phyloP scores from a whole-genome alignment of 2,888 invertebrate species.

The Caenorhabditis imperialis region DNA sequence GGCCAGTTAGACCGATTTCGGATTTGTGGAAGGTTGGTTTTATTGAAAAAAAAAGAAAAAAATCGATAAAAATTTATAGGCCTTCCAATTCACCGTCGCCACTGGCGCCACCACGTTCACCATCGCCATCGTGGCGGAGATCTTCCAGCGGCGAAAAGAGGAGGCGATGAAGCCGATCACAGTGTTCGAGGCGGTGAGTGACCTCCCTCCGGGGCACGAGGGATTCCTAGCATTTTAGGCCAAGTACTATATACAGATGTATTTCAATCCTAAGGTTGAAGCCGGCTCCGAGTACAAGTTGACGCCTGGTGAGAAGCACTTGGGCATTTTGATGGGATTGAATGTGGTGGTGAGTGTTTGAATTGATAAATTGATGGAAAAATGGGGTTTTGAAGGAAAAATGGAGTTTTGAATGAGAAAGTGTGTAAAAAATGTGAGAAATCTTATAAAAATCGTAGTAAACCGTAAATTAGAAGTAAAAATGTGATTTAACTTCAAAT shows the following conservation, averaged over 20 bases:
- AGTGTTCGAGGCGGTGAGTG: constrained; percentile 41
- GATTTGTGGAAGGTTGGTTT: constrained; percentile 40
- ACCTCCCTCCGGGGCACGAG: constrained; percentile 16
- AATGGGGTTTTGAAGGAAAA: no score
- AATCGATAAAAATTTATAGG: constrained; percentile 26
- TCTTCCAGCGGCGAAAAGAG: constrained; percentile 17
- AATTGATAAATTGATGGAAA: background rate
- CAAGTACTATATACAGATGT: constrained; percentile 12
- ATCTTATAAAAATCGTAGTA: no score
- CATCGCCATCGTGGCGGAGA: constrained; percentile 34
- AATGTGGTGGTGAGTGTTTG: constrained; percentile 44
- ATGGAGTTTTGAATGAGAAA: no score
- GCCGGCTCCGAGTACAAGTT: constrained; percentile 43
- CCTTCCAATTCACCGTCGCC: constrained; percentile 38
- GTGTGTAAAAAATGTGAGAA: no score
- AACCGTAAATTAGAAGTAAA: no score
- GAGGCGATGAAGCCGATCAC: constrained; percentile 10
- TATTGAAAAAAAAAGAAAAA: no score
- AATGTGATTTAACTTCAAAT: no score
- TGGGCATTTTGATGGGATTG: constrained; percentile 45
- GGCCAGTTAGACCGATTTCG: constrained; percentile 30
- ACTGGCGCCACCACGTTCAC: constrained; percentile 38
- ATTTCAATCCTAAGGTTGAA: constrained; percentile 49
- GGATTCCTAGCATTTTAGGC: constrained; percentile 31
- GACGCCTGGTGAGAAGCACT: constrained; percentile 61